phyloP scores from a whole-genome alignment of 2,888 invertebrate species.

The Oscheius onirici region DNA sequence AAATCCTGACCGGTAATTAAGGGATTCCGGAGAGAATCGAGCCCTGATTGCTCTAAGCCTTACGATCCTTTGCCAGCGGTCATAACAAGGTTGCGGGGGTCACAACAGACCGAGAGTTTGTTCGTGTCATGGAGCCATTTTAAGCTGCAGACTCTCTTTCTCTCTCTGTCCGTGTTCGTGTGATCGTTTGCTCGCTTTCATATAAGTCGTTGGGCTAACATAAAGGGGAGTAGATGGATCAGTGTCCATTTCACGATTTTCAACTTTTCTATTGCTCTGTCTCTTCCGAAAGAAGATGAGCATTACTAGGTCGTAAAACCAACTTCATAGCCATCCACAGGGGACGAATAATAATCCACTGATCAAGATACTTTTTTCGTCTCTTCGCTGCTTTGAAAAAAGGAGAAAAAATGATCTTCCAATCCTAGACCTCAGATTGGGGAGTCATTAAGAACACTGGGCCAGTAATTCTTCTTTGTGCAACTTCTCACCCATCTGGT shows the following conservation, averaged over 20 bases:
- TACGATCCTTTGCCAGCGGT: background rate
- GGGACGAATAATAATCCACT: background rate
- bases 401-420: background rate
- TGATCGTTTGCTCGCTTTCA: background rate
- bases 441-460: too few relatives aligned
- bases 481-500: background rate
- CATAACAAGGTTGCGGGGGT: background rate
- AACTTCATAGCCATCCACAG: background rate
- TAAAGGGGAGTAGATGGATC: too few relatives aligned
- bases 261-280: too few relatives aligned
- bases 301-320: too few relatives aligned
- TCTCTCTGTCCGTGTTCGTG: background rate
- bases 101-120: background rate
- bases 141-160: background rate
- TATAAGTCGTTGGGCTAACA: too few relatives aligned
- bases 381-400: background rate
- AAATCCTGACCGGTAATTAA: constrained; percentile 24
- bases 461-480: constrained; percentile 19
- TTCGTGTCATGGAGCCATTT: background rate
- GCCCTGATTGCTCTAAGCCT: constrained; percentile 19
- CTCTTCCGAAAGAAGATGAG: too few relatives aligned
- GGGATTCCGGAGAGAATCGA: constrained; percentile 22
- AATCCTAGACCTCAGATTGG: too few relatives aligned
- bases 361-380: background rate
- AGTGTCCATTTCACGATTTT: too few relatives aligned